Evolutionary conservation across 2,888 invertebrate species (phyloP).

Genomic region (Rugalucina vietnamica): DNA sequence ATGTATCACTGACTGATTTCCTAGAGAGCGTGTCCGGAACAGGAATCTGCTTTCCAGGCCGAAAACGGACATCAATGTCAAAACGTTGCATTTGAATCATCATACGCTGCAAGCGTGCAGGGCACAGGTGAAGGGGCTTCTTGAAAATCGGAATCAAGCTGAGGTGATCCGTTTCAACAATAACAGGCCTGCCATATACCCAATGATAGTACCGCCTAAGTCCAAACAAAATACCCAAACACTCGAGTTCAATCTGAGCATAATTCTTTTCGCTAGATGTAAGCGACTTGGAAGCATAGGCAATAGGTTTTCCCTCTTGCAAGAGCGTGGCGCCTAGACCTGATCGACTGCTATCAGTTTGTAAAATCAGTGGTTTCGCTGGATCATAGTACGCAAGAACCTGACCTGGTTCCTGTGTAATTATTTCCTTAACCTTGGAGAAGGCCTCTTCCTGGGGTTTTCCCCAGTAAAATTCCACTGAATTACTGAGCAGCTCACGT

Average conservation of each 20-base stretch:
- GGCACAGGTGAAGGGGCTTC: constrained; percentile 24
- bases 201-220: constrained; percentile 25
- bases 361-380: constrained; percentile 15
- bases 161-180: constrained; percentile 46
- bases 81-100: constrained; percentile 40
- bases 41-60: constrained; percentile 33
- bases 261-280: constrained; percentile 19
- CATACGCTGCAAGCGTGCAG: constrained; percentile 49
- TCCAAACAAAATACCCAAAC: constrained; percentile 19
- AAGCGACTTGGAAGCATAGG: constrained; percentile 9
- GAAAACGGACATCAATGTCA: constrained; percentile 32
- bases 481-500: constrained; percentile 33
- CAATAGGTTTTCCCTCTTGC: constrained; percentile 22
- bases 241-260: constrained; percentile 46
- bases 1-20: constrained; percentile 33
- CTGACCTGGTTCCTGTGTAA: constrained; percentile 20
- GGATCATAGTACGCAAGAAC: constrained; percentile 40
- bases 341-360: constrained; percentile 11
- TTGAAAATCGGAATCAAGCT: constrained; percentile 40
- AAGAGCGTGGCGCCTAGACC: constrained; percentile 27
- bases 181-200: constrained; percentile 27
- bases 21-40: constrained; percentile 48
- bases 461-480: constrained; percentile 49
- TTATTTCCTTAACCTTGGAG: constrained; percentile 40
- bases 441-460: constrained; percentile 46